A percentile compares a stretch with the other conserved stretches of the same genome.
These are phyloP conservation scores for Orestias chungarensis DNA, from an alignment of 2,797 vertebrate genomes.

Conservation along the genomic window DNA sequence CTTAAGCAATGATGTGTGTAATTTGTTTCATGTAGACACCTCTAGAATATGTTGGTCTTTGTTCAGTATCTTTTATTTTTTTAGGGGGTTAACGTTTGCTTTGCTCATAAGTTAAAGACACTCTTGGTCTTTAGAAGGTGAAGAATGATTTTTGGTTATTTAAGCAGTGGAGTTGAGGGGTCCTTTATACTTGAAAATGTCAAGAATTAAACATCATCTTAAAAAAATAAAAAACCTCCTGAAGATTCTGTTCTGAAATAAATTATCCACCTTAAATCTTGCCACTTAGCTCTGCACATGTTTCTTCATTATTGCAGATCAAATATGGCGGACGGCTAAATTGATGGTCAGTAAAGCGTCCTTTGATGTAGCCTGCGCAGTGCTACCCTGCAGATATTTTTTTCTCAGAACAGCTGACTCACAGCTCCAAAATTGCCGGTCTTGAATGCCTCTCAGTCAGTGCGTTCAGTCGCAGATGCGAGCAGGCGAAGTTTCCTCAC, in stretches of 20 bases:
- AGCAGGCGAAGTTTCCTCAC: slow-evolving; percentile 73
- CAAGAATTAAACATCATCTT: background rate
- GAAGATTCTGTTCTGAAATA: background rate
- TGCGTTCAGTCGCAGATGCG: slow-evolving; percentile 72
- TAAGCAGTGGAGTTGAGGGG: background rate
- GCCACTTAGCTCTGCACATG: slow-evolving; percentile 8
- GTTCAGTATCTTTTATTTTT: background rate
- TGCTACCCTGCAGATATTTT: slow-evolving; percentile 60
- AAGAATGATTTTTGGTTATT: background rate
- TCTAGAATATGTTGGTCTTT: background rate
- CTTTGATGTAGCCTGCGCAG: slow-evolving; percentile 50
- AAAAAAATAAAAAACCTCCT: background rate
- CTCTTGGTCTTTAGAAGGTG: background rate
- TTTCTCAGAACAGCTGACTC: slow-evolving; percentile 70
- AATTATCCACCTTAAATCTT: background rate
- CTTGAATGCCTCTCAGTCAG: slow-evolving; percentile 68
- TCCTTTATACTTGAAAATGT: background rate
- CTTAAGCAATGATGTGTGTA: background rate
- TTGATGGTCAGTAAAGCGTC: slow-evolving; percentile 29
- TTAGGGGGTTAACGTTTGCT: background rate
- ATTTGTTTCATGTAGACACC: background rate
- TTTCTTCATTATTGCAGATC: slow-evolving; percentile 34
- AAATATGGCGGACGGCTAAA: slow-evolving; percentile 34
- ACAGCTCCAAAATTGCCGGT: slow-evolving; percentile 65
- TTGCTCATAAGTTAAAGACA: background rate